Evolutionary conservation across 2,113 vertebrate genomes (phyloP).

Genomic region (Opisthocomus hoazin): DNA sequence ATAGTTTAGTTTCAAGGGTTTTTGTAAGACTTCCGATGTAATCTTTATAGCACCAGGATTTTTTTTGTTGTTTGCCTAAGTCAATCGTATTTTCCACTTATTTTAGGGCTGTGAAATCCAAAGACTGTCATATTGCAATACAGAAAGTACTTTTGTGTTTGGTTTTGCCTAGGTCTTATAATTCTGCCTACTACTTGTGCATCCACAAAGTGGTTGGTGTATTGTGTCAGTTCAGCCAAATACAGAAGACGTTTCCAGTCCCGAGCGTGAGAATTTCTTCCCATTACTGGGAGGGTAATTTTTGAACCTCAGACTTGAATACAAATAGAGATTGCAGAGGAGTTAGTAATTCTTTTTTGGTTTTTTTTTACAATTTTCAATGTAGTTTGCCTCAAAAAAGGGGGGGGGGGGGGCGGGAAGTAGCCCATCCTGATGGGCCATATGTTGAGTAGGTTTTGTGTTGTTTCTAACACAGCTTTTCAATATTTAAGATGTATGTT

Average conservation of each 20-base stretch:
- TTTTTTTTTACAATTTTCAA: rapidly evolving
- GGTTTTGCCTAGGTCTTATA: background rate
- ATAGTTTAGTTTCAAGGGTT: background rate
- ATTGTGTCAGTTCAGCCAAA: background rate
- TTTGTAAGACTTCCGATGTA: background rate
- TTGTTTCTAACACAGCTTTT: background rate
- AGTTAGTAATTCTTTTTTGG: background rate
- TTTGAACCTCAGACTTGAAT: background rate
- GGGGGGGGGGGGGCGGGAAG: too few species aligned
- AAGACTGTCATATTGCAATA: background rate
- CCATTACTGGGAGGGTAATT: background rate
- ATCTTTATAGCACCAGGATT: background rate
- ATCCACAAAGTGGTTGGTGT: background rate
- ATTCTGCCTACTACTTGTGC: background rate
- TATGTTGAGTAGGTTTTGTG: background rate
- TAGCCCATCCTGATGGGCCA: background rate
- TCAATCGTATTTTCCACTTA: background rate
- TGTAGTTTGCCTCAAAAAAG: background rate
- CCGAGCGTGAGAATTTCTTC: background rate
- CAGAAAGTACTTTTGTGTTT: background rate
- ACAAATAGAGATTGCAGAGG: background rate
- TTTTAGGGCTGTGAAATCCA: background rate
- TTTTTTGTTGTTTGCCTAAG: background rate
- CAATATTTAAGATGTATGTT: background rate
- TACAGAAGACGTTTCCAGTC: background rate